Percentiles rank a stretch among this genome's conserved stretches.
Conservation (phyloP, 2,797 vertebrate species). For the Amblyraja radiata region DNA sequence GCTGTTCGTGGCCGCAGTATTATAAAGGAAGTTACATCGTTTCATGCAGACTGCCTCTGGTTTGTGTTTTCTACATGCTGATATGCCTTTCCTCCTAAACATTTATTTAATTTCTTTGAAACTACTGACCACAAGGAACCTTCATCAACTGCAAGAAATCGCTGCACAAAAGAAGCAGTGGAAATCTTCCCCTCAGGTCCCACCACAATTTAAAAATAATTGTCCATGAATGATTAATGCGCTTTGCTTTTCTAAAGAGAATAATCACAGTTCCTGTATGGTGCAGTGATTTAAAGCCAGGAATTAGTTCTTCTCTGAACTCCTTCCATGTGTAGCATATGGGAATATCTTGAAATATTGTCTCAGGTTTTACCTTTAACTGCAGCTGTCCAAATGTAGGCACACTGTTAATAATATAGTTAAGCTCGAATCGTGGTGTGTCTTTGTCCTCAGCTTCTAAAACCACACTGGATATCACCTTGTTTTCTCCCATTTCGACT, state of each 20-base stretch:
- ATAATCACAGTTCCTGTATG: not conserved
- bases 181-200: not conserved
- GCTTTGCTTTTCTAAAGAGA: constrained; percentile 14
- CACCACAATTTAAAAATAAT: constrained; percentile 23
- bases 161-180: not conserved
- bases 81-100: not conserved
- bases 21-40: not conserved
- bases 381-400: constrained; percentile 56
- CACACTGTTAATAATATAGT: constrained; percentile 48
- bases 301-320: not conserved
- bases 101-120: not conserved
- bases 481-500: constrained; percentile 50
- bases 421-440: constrained; percentile 47
- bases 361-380: constrained; percentile 50
- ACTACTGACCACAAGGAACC: constrained; percentile 1
- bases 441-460: constrained; percentile 59
- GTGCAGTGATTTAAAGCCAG: not conserved
- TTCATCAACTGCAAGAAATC: not conserved
- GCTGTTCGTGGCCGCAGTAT: not conserved
- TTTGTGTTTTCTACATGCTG: not conserved
- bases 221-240: constrained; percentile 23
- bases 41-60: not conserved
- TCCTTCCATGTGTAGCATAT: not conserved
- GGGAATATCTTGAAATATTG: not conserved
- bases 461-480: constrained; percentile 58